A percentile compares a stretch with the other conserved stretches of the same genome.
Conservation (phyloP, 2,888 invertebrate species). For the Clanis bilineata region DNA sequence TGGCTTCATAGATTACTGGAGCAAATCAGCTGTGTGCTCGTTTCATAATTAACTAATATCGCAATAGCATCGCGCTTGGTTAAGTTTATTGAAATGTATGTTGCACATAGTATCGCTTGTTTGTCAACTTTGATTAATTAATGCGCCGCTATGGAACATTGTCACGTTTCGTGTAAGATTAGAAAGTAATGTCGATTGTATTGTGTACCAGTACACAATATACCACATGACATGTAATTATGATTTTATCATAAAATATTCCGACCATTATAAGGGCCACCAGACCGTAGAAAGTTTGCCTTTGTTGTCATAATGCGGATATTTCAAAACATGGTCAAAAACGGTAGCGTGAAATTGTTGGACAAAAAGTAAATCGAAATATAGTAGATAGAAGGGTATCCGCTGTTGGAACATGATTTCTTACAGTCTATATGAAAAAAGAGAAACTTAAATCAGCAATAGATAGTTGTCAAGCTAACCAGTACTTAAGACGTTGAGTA, state of each 20-base stretch:
- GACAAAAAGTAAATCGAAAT: not conserved
- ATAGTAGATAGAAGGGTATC: not conserved
- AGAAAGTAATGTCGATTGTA: conserved; percentile 65
- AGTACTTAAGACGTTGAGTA: not conserved
- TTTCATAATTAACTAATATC: conserved; percentile 49
- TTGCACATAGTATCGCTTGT: conserved; percentile 39
- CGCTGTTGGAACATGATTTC: not conserved
- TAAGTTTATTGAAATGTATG: conserved; percentile 47
- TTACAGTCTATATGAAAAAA: not conserved
- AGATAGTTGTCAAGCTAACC: not conserved
- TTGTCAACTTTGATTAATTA: conserved; percentile 38
- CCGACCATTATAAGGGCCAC: conserved; percentile 49
- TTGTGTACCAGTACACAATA: conserved; percentile 41
- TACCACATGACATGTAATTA: conserved; percentile 40
- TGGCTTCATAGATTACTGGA: conserved; percentile 26
- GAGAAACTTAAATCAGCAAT: not conserved
- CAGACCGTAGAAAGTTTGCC: conserved; percentile 56
- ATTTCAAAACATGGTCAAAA: not conserved
- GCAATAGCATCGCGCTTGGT: conserved; percentile 46
- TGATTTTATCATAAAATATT: conserved; percentile 58
- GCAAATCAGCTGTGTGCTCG: conserved; percentile 38
- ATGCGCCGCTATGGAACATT: conserved; percentile 38
- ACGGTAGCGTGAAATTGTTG: not conserved
- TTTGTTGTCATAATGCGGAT: conserved; percentile 24
- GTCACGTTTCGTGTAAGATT: conserved; percentile 60